phyloP scores from a whole-genome alignment of 2,888 invertebrate species.

The Stenodera caucasica region DNA sequence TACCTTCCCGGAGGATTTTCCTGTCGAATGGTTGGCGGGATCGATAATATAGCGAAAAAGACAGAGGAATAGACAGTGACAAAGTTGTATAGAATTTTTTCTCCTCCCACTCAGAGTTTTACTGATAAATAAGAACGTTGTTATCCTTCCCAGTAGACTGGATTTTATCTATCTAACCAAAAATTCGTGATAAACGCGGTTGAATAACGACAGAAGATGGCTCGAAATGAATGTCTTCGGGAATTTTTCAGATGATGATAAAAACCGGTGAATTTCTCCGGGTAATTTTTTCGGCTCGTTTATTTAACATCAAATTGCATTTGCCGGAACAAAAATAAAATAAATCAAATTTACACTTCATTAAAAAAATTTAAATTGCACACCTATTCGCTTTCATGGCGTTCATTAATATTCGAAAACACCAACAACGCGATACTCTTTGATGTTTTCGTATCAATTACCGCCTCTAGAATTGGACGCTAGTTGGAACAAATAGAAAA shows the following conservation, averaged over 20 bases:
- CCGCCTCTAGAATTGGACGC: too few relatives aligned
- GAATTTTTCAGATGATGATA: neutral
- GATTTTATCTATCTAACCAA: slow-evolving; percentile 7
- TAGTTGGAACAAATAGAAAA: too few relatives aligned
- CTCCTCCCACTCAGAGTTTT: neutral
- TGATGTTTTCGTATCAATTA: slow-evolving; percentile 20
- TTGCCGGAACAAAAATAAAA: neutral
- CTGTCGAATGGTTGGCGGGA: neutral
- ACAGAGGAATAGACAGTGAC: neutral
- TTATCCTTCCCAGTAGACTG: neutral
- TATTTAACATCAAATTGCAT: neutral
- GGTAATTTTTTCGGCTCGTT: neutral
- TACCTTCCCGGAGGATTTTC: neutral
- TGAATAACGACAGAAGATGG: neutral
- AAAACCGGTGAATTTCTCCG: too few relatives aligned
- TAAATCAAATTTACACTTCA: slow-evolving; percentile 16
- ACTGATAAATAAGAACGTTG: slow-evolving; percentile 2
- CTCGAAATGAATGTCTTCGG: neutral
- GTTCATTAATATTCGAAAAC: slow-evolving; percentile 25
- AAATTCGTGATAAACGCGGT: neutral
- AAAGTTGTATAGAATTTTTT: neutral
- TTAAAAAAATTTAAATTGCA: slow-evolving; percentile 21
- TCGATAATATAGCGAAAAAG: neutral
- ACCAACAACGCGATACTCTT: slow-evolving; percentile 4
- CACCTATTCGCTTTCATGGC: slow-evolving; percentile 18